Conservation (phyloP, 2,797 vertebrate species). For the Lacerta bilineata region DNA sequence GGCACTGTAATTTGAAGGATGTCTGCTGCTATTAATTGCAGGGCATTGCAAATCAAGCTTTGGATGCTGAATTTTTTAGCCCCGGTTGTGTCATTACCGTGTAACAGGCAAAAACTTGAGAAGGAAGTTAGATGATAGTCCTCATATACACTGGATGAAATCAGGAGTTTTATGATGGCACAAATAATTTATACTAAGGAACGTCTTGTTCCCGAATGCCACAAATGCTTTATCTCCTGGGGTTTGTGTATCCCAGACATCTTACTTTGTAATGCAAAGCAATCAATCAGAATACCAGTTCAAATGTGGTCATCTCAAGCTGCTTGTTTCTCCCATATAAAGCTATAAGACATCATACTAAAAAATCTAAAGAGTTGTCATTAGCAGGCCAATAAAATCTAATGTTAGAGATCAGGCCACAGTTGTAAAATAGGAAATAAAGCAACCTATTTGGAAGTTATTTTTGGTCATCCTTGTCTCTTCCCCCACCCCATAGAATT, state of each 20-base stretch:
- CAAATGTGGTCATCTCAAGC: background rate
- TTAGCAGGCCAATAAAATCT: background rate
- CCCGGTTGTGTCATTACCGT: background rate
- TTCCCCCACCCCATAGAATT: background rate
- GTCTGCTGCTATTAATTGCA: background rate
- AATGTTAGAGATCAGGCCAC: background rate
- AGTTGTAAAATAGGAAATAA: background rate
- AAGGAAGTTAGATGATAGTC: background rate
- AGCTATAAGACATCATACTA: background rate
- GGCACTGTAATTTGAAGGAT: background rate
- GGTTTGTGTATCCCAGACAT: background rate
- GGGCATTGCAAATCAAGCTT: background rate
- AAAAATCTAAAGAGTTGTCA: conserved; percentile 6
- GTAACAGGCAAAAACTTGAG: background rate
- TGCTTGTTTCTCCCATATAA: conserved; percentile 22
- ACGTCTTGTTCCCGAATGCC: background rate
- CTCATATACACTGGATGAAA: background rate
- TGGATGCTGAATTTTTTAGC: background rate
- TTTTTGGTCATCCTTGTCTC: background rate
- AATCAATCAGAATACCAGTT: conserved; percentile 7
- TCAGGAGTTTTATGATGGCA: conserved; percentile 10
- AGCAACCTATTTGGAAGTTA: background rate
- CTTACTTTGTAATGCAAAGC: background rate
- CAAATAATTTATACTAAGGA: background rate
- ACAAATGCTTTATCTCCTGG: background rate